Percentiles rank a stretch among this genome's conserved stretches.
Evolutionary conservation across 2,888 invertebrate genomes (phyloP).

Genomic region (Endotricha flammealis): DNA sequence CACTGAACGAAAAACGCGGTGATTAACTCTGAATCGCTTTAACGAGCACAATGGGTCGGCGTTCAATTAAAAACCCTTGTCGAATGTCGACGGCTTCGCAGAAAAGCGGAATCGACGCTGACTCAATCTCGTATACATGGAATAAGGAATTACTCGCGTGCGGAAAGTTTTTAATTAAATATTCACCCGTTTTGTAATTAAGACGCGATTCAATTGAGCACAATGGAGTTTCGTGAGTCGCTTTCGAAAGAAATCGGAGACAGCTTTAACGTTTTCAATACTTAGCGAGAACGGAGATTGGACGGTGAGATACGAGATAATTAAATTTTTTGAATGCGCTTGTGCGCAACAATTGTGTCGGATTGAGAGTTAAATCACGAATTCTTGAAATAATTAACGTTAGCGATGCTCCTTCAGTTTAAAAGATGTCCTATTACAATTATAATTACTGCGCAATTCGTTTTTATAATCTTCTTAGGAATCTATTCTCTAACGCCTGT

Average conservation of each 20-base stretch:
- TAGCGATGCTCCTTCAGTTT: conserved; percentile 1
- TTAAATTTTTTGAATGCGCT: conserved; percentile 28
- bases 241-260: conserved; percentile 56
- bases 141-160: conserved; percentile 75
- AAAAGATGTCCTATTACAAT: neutral
- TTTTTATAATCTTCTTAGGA: no score
- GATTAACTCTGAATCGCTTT: conserved; percentile 75
- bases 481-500: no score
- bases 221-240: conserved; percentile 55
- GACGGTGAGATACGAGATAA: conserved; percentile 25
- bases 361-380: conserved; percentile 19
- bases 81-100: conserved; percentile 66
- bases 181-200: conserved; percentile 75
- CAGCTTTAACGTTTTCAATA: conserved; percentile 41
- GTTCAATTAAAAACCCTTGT: conserved; percentile 76
- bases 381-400: conserved; percentile 11
- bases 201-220: conserved; percentile 67
- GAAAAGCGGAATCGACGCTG: conserved; percentile 65
- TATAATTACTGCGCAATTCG: no score
- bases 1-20: conserved; percentile 70
- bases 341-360: conserved; percentile 21
- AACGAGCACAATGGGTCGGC: conserved; percentile 73
- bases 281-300: conserved; percentile 23
- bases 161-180: conserved; percentile 76
- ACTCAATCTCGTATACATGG: conserved; percentile 74